Evolutionary conservation across 2,113 vertebrate species (phyloP).

Genomic region (Perccottus glenii): DNA sequence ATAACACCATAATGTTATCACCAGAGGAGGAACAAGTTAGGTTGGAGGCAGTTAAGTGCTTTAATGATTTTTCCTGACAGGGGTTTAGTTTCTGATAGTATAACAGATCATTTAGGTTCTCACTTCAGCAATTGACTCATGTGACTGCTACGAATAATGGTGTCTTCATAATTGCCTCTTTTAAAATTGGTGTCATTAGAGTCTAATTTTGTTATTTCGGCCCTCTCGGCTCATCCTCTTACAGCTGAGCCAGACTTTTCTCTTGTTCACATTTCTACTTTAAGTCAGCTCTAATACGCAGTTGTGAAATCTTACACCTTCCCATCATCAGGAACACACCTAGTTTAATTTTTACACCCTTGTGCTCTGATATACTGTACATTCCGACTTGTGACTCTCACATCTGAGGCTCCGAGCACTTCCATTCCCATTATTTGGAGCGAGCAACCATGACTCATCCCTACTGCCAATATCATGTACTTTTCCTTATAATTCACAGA

Average conservation of each 20-base stretch:
- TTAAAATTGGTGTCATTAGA: no score
- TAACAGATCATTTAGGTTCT: no score
- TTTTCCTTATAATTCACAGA: slow-evolving; percentile 13
- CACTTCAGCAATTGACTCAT: no score
- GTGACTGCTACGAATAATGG: no score
- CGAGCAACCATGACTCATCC: slow-evolving; percentile 67
- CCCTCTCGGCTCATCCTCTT: background rate
- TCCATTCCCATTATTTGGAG: slow-evolving; percentile 46
- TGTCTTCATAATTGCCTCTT: no score
- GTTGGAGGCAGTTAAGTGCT: no score
- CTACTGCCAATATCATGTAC: slow-evolving; percentile 53
- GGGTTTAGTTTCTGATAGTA: no score
- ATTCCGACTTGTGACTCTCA: slow-evolving; percentile 50
- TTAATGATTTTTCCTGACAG: no score
- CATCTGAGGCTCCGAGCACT: slow-evolving; percentile 48
- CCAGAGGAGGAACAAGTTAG: no score
- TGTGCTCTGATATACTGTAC: slow-evolving; percentile 27
- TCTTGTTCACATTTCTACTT: background rate
- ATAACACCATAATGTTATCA: background rate
- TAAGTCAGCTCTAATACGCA: slow-evolving; percentile 17
- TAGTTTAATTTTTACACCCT: slow-evolving; percentile 22
- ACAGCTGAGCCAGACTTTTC: background rate
- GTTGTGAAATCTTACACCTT: slow-evolving; percentile 36
- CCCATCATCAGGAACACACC: slow-evolving; percentile 22
- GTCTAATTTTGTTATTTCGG: background rate